Conservation (phyloP, 2,113 vertebrate species). For the Clarias batrachus region DNA sequence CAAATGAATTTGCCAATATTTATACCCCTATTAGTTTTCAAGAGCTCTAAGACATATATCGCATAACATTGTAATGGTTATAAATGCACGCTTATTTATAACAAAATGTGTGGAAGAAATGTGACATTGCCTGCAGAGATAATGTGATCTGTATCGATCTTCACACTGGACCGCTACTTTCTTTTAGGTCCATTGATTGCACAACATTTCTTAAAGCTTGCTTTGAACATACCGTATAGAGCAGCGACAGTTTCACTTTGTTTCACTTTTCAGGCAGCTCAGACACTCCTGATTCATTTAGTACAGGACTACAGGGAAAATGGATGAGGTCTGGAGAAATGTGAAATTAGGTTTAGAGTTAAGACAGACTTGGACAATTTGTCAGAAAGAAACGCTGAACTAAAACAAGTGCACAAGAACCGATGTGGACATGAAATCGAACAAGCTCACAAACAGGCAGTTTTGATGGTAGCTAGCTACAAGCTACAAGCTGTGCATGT, state of each 20-base stretch:
- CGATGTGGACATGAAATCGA: background rate
- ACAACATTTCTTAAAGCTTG: background rate
- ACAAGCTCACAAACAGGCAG: background rate
- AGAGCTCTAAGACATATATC: background rate
- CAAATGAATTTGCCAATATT: background rate
- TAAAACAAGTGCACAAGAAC: background rate
- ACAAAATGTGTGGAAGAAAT: background rate
- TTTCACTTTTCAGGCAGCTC: background rate
- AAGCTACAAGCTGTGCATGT: no score
- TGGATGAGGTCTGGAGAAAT: background rate
- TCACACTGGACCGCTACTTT: background rate
- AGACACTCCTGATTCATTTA: conserved; percentile 2
- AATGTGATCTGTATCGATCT: conserved; percentile 11
- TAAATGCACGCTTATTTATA: background rate
- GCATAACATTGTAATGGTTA: background rate
- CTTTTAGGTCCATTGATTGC: background rate
- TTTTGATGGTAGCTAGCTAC: background rate
- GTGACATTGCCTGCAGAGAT: background rate
- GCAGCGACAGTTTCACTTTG: background rate
- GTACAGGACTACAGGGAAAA: background rate
- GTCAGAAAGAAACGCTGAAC: background rate
- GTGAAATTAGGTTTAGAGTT: background rate
- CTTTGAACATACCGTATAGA: background rate
- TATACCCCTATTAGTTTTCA: background rate
- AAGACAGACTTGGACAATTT: background rate